Evolutionary conservation across 2,797 vertebrate species (phyloP), one percentile per base, ranked within the genome.

Genomic region (Scolopax bukidnonensis): DNA sequence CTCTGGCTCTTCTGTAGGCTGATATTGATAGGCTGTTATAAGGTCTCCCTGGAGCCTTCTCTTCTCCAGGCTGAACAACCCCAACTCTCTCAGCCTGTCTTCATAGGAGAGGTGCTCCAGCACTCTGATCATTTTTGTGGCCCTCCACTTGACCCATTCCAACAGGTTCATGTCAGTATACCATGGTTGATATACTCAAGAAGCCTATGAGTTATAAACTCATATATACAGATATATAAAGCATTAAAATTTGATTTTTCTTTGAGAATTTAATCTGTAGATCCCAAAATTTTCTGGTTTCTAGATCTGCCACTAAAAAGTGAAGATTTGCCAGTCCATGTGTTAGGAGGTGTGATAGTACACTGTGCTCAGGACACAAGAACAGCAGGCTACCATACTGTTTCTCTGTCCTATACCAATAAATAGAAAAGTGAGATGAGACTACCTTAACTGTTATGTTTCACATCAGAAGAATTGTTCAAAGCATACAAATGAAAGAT

Each of bases 221-320:
- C 36, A 36, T 36, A 36, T 36, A 36, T 19, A 71, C 11, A 74
- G 12, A 38, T 75, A 33, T 17, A 48, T 21, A 36, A 80, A 85
- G 9, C 24, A 75, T 56, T 84, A 4, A 25, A 48, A 57, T 47
- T 86, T 78, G 6, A 82, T 54, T 54, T 84, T 25, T 81, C 41
- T 81, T 88, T 65, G 47, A 86, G 53, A 92, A 89, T 77, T 73
- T 80, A 48, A 63, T 63, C n/a, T 69, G 9, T 43, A 64, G 32
- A 36, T 1, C 0, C 4, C n/a, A 0, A 1, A 41, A 25, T 48
- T 69, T 90, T 78, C 33, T 80, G 20, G 1, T 89, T 74, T 88
- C 50, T 68, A 64, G 28, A n/a, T 24, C 24, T 87, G 4, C 19
- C 18, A 40, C 32, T 77, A 57, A 60, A 68, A 63, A 89, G 23